Conservation (phyloP, 2,113 vertebrate genomes). For the Gavialis gangeticus region DNA sequence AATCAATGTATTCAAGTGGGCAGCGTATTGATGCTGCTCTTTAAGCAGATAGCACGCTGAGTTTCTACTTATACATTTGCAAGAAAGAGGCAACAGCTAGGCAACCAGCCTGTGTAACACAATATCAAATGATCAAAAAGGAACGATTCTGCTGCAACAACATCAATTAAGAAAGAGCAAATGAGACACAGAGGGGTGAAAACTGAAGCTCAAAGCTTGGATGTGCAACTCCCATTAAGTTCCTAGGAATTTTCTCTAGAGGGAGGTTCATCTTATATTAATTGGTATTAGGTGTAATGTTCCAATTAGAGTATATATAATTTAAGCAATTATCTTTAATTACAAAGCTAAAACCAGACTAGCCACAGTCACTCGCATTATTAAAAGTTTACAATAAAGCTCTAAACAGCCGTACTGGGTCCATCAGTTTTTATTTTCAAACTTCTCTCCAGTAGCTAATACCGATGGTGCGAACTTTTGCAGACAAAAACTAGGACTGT, state of each 20-base stretch:
- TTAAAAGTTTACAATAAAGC: background rate
- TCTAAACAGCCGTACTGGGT: background rate
- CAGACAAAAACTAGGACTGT: background rate
- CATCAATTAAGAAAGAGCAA: conserved; percentile 32
- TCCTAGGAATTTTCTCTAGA: background rate
- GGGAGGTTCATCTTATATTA: background rate
- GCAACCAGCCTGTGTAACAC: background rate
- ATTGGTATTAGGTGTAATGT: conserved; percentile 18
- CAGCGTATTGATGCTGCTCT: background rate
- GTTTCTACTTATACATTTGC: background rate
- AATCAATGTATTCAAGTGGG: background rate
- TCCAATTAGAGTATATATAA: conserved; percentile 27
- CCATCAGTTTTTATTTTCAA: background rate
- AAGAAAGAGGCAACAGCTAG: background rate
- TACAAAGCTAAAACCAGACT: conserved; percentile 13
- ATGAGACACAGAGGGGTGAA: conserved; percentile 21
- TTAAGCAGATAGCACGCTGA: background rate
- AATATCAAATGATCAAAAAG: conserved; percentile 9
- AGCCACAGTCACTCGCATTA: background rate
- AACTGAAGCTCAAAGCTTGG: background rate
- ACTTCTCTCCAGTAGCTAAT: rapidly evolving
- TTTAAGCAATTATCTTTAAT: conserved; percentile 48
- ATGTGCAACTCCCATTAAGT: background rate
- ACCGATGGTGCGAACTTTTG: background rate
- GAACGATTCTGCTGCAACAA: background rate